Conservation (phyloP, 2,888 invertebrate species). For the Xanthostigma xanthostigma region DNA sequence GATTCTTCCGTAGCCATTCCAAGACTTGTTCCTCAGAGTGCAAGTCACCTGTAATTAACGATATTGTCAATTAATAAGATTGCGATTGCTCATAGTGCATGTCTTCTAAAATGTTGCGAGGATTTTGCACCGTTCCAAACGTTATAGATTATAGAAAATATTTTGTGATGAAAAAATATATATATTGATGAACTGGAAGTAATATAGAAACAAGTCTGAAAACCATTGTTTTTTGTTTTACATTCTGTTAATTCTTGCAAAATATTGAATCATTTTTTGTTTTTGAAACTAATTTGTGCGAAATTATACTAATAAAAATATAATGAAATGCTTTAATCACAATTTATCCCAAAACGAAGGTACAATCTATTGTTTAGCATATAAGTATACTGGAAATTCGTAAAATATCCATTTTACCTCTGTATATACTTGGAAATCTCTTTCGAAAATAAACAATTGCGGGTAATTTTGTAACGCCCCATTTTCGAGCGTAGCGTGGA, state of each 20-base stretch:
- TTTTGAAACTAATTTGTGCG: too few relatives aligned
- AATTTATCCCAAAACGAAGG: slow-evolving; percentile 1
- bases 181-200: too few relatives aligned
- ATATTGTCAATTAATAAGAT: background rate
- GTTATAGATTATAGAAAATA: too few relatives aligned
- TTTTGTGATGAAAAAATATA: too few relatives aligned
- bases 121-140: too few relatives aligned
- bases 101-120: too few relatives aligned
- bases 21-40: slow-evolving; percentile 73
- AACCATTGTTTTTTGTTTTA: too few relatives aligned
- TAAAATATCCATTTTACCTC: slow-evolving; percentile 39
- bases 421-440: slow-evolving; percentile 82
- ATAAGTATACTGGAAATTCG: slow-evolving; percentile 1
- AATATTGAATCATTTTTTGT: too few relatives aligned
- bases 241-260: too few relatives aligned
- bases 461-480: slow-evolving; percentile 84
- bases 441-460: slow-evolving; percentile 84
- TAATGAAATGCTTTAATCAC: background rate
- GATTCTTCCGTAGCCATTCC: slow-evolving; percentile 85
- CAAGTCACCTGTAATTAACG: slow-evolving; percentile 49
- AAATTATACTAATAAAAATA: too few relatives aligned
- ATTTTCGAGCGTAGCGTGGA: slow-evolving; percentile 78
- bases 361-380: background rate
- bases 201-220: too few relatives aligned
- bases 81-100: too few relatives aligned